These are phyloP conservation scores for Masticophis lateralis DNA, from an alignment of 2,797 vertebrate species.

Conservation along the genomic window DNA sequence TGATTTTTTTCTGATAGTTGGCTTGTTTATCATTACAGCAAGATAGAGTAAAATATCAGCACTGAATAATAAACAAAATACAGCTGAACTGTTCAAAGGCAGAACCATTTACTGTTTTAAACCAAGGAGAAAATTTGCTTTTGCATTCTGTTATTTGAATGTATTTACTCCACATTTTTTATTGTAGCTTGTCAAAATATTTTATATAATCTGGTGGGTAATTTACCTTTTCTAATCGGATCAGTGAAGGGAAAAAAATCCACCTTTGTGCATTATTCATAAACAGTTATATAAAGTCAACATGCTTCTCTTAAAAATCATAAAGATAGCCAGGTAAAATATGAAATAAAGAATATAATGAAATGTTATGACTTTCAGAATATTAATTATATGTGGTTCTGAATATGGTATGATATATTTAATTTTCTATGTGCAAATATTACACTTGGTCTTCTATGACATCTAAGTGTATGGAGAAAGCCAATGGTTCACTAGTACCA, in stretches of 20 bases:
- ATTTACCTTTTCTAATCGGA: constrained; percentile 22
- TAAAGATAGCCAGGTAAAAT: constrained; percentile 10
- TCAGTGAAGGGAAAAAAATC: not conserved
- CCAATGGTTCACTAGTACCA: not conserved
- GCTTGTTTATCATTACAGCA: not conserved
- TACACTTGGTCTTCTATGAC: not conserved
- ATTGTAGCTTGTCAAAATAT: constrained; percentile 12
- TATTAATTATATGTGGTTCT: constrained; percentile 17
- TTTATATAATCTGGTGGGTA: constrained; percentile 3
- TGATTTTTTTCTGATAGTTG: not conserved
- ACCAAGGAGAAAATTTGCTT: not conserved
- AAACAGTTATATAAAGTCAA: constrained; percentile 23
- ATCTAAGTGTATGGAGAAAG: not conserved
- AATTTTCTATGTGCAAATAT: not conserved
- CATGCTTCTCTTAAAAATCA: constrained; percentile 7
- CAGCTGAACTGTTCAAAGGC: not conserved
- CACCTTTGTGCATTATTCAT: constrained; percentile 12
- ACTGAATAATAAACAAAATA: not conserved
- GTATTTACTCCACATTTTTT: not conserved
- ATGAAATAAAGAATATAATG: constrained; percentile 8
- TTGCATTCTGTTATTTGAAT: constrained; percentile 5
- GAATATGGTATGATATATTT: not conserved
- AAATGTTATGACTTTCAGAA: constrained; percentile 16
- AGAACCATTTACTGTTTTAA: not conserved
- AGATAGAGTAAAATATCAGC: not conserved